A percentile compares a stretch with the other conserved stretches of the same genome.
Conservation (phyloP, 1,140 invertebrate genomes). For the Venustaconcha ellipsiformis region DNA sequence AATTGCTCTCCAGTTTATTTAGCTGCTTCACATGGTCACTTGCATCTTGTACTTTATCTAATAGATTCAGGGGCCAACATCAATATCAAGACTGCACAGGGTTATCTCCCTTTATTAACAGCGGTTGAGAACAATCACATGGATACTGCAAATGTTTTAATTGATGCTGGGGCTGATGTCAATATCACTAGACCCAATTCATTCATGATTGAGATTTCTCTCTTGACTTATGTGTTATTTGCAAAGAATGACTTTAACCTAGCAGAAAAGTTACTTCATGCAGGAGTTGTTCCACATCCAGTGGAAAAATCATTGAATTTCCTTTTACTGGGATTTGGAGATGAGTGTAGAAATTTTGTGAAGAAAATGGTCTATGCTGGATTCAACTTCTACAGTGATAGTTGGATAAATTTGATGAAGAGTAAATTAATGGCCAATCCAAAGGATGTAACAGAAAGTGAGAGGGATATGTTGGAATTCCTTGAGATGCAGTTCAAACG, state of each 20-base stretch:
- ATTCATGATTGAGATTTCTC: slow-evolving; percentile 5
- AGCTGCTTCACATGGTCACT: slow-evolving; percentile 8
- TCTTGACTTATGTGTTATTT: slow-evolving; percentile 15
- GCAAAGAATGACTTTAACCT: slow-evolving; percentile 9
- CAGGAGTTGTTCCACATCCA: slow-evolving; percentile 9
- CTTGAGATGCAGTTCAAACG: not conserved
- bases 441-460: slow-evolving; percentile 2
- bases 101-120: slow-evolving; percentile 15
- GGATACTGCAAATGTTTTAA: not conserved
- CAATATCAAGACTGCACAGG: slow-evolving; percentile 5
- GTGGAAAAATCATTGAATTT: slow-evolving; percentile 14
- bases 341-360: slow-evolving; percentile 4
- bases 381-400: slow-evolving; percentile 5
- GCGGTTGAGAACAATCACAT: slow-evolving; percentile 19
- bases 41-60: not conserved
- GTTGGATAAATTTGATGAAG: slow-evolving; percentile 10
- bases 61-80: slow-evolving; percentile 6
- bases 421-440: not conserved
- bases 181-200: slow-evolving; percentile 13
- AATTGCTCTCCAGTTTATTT: slow-evolving; percentile 17
- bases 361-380: slow-evolving; percentile 14
- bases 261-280: slow-evolving; percentile 7
- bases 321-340: slow-evolving; percentile 5
- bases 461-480: slow-evolving; percentile 12
- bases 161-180: slow-evolving; percentile 12